Evolutionary conservation across 2,797 vertebrate species (phyloP).

Genomic region (Propithecus perrieri): DNA sequence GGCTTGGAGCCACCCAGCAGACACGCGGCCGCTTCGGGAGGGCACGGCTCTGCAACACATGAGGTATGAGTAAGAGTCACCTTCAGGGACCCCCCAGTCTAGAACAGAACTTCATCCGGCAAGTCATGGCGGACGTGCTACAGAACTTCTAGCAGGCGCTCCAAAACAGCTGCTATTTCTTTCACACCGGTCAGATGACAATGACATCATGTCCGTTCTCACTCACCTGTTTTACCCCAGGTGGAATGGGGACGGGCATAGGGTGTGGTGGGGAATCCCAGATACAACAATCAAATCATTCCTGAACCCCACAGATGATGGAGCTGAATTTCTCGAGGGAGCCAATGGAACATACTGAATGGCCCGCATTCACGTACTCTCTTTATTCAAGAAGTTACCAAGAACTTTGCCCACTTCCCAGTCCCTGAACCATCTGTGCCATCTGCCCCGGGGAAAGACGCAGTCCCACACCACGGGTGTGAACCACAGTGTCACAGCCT

Average conservation of each 20-base stretch:
- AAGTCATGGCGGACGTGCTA: accelerated
- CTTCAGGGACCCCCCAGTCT: accelerated
- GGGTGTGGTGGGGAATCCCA: accelerated
- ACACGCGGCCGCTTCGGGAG: slow-evolving; percentile 90
- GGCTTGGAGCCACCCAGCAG: slow-evolving; percentile 86
- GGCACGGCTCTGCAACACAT: slow-evolving; percentile 85
- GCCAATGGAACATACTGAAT: background rate
- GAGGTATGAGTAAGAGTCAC: accelerated
- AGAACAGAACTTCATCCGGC: accelerated
- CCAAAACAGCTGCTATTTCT: accelerated
- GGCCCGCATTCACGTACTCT: accelerated
- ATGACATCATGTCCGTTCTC: accelerated
- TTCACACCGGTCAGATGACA: accelerated
- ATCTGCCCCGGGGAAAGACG: accelerated
- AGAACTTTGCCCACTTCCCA: background rate
- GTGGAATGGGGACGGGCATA: accelerated
- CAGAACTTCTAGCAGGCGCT: background rate
- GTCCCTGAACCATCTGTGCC: background rate
- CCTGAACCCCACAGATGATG: accelerated
- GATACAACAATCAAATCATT: background rate
- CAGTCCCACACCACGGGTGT: accelerated
- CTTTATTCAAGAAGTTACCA: background rate
- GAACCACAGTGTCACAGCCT: background rate
- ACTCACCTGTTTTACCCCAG: background rate
- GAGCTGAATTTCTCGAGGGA: background rate